Evolutionary conservation across 2,113 vertebrate species (phyloP), one percentile per base, ranked within the genome.

Genomic region (Bos javanicus): DNA sequence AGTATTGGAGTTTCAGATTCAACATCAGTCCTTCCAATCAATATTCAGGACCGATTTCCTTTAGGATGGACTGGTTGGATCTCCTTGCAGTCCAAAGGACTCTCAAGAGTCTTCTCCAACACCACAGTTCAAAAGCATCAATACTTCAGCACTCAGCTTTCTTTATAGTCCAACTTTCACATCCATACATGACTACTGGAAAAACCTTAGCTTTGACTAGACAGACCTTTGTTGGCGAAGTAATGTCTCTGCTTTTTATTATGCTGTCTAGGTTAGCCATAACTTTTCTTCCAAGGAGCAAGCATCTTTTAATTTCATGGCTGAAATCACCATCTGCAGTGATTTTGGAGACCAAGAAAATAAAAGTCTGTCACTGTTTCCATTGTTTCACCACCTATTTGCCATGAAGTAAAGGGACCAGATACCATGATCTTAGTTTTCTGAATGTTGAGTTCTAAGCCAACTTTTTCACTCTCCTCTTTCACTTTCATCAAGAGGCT

Each of bases 81-180:
- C 16, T 67, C 62, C 33, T 67, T 67, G 33, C 7, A 67, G 62
- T n/a, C 33, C 62, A n/a, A n/a, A 16, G 33, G 33, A n/a, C 33
- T 67, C 62, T 64, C 62, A 64, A 64, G 30, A 64, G 62, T 64
- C 62, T 64, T 64, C 28, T 64, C 60, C 7, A 67, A n/a, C 16
- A n/a, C 62, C 62, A 19, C 33, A 67, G 33, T n/a, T 67, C 62
- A 67, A 67, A 67, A 64, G 33, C 62, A 67, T n/a, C 62, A n/a
- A 5, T 67, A 5, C 33, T 67, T 67, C 8, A 5, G 62, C 1
- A 0, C 8, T 2, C 64, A n/a, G 33, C 33, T n/a, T 67, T n/a
- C 33, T 67, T 67, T 19, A 67, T n/a, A 67, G 64, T 67, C 33
- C 33, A 67, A n/a, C 8, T 67, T 16, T n/a, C 16, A 67, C 62